Conservation (phyloP, 2,797 vertebrate species). For the Hippocampus kuda region DNA sequence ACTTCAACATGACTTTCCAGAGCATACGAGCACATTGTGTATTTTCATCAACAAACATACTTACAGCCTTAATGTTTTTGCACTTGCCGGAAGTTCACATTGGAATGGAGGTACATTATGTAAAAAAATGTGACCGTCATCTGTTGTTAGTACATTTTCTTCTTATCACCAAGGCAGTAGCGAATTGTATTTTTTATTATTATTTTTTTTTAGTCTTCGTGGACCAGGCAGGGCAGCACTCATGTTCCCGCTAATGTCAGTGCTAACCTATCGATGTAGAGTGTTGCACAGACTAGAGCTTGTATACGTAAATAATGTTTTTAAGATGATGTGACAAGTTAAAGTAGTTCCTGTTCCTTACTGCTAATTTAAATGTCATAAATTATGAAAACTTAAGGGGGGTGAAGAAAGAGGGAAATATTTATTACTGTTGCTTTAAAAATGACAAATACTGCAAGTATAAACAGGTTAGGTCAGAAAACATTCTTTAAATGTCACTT, state of each 20-base stretch:
- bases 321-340: too few species aligned
- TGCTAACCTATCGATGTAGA: not conserved
- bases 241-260: not conserved
- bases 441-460: not conserved
- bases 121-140: too few species aligned
- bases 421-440: not conserved
- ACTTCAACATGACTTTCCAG: not conserved
- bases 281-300: not conserved
- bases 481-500: too few species aligned
- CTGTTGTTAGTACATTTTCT: too few species aligned
- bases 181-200: too few species aligned
- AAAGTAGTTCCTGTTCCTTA: not conserved
- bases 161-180: too few species aligned
- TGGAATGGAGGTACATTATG: too few species aligned
- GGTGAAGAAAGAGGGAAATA: not conserved
- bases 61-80: not conserved
- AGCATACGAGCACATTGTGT: not conserved
- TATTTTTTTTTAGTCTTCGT: too few species aligned
- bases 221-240: too few species aligned
- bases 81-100: not conserved
- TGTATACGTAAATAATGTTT: not conserved
- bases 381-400: not conserved
- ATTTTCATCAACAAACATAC: not conserved
- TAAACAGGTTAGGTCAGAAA: too few species aligned
- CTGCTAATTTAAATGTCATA: not conserved